A percentile compares a stretch with the other conserved stretches of the same genome.
These are phyloP conservation scores for Tapirus terrestris DNA, from an alignment of 2,113 vertebrate genomes.

Conservation along the genomic window DNA sequence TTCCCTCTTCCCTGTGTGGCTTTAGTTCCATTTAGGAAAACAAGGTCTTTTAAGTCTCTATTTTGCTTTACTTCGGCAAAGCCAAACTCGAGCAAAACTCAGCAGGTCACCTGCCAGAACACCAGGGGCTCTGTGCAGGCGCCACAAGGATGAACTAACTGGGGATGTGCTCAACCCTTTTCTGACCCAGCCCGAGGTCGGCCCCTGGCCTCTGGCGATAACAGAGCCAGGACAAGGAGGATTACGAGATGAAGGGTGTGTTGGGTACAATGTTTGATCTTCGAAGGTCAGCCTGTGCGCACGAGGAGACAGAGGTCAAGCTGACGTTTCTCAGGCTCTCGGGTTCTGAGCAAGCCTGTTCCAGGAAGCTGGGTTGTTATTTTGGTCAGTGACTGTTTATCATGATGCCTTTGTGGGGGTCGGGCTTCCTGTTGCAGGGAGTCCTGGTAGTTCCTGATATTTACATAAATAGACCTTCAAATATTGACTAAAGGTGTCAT, in stretches of 20 bases:
- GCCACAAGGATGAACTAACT: background rate
- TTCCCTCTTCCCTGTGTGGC: background rate
- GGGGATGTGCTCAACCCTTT: background rate
- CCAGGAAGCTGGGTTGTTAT: conserved; percentile 59
- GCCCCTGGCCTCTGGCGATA: background rate
- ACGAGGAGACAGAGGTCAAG: background rate
- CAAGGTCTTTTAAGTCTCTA: background rate
- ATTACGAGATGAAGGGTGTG: background rate
- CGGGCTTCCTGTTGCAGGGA: conserved; percentile 47
- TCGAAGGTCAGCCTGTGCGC: conserved; percentile 41
- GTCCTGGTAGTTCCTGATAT: conserved; percentile 4
- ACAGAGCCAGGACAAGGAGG: too few relatives aligned
- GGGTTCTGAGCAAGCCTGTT: conserved; percentile 31
- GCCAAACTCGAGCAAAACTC: background rate
- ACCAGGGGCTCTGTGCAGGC: rapidly evolving
- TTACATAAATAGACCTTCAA: conserved; percentile 24
- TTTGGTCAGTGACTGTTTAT: background rate
- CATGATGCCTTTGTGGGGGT: background rate
- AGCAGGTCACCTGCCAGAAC: background rate
- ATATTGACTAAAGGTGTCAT: conserved; percentile 4
- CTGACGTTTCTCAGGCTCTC: background rate
- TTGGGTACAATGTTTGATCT: background rate
- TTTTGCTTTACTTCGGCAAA: conserved; percentile 27
- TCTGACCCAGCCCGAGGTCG: background rate
- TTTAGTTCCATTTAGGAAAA: background rate